These are phyloP conservation scores for Coluber constrictor DNA, from an alignment of 2,797 vertebrate genomes.

Conservation along the genomic window DNA sequence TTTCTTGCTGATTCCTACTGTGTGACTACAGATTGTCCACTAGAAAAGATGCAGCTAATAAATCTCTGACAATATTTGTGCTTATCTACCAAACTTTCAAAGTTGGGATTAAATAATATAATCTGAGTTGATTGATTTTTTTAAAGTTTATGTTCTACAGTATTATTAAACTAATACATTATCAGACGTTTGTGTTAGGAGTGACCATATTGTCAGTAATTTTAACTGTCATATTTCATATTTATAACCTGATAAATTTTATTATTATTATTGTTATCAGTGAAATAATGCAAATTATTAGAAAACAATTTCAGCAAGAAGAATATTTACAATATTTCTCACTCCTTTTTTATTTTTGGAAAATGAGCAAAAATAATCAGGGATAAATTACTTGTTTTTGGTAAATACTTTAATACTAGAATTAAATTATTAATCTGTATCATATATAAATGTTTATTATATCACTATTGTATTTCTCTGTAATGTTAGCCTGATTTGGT, in stretches of 20 bases:
- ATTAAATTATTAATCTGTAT: not conserved
- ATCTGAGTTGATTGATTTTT: not conserved
- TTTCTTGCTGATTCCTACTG: not conserved
- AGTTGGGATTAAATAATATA: not conserved
- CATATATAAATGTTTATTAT: not conserved
- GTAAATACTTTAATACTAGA: not conserved
- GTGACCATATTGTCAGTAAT: not conserved
- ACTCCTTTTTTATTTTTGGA: not conserved
- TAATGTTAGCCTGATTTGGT: not conserved
- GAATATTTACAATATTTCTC: not conserved
- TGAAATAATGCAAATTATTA: not conserved
- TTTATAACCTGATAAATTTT: not conserved
- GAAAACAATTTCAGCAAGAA: not conserved
- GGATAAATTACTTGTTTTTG: not conserved
- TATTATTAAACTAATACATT: not conserved
- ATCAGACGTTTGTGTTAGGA: not conserved
- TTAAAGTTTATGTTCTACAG: not conserved
- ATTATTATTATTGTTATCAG: not conserved
- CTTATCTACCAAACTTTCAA: not conserved
- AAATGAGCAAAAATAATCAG: not conserved
- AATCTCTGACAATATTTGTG: conserved; percentile 27
- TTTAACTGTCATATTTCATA: too few relatives aligned
- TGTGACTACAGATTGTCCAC: conserved; percentile 5
- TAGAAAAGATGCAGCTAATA: conserved; percentile 10
- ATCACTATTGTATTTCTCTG: not conserved